phyloP scores from a whole-genome alignment of 1,140 invertebrate genomes.

The Drosophila elegans region DNA sequence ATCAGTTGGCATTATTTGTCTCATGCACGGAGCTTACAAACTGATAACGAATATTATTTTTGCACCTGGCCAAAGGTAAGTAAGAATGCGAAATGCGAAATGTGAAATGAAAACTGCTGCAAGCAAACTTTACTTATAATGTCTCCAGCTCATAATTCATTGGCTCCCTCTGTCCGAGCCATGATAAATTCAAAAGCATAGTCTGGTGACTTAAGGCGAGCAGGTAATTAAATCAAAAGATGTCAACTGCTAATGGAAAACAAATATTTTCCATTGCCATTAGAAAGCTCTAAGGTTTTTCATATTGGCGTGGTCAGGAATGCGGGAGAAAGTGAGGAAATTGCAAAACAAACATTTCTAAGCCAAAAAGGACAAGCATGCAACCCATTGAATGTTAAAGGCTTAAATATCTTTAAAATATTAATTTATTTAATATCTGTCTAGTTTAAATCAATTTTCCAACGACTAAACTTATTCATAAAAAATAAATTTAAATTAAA shows the following conservation, averaged over 20 bases:
- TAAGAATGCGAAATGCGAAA: constrained; percentile 41
- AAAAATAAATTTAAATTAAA: too few relatives aligned
- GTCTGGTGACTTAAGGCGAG: constrained; percentile 21
- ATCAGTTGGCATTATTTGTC: constrained; percentile 78
- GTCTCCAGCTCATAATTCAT: constrained; percentile 24
- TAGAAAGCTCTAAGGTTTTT: constrained; percentile 6
- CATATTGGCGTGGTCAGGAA: neutral
- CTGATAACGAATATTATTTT: constrained; percentile 76
- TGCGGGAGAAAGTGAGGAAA: neutral
- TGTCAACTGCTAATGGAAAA: constrained; percentile 51
- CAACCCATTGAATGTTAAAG: too few relatives aligned
- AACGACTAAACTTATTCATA: too few relatives aligned
- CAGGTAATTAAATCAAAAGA: constrained; percentile 49
- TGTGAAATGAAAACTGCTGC: constrained; percentile 50
- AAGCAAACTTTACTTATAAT: constrained; percentile 65
- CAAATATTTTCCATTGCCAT: constrained; percentile 50
- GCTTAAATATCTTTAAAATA: too few relatives aligned
- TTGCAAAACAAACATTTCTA: neutral
- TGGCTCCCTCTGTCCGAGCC: neutral
- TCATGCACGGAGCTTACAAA: constrained; percentile 54
- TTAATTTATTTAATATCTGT: too few relatives aligned
- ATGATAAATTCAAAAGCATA: constrained; percentile 40
- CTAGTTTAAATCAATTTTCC: too few relatives aligned
- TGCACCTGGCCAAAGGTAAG: constrained; percentile 70
- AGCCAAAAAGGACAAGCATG: neutral